Evolutionary conservation across 2,888 invertebrate genomes (phyloP).

Genomic region (Amphimallon solstitiale): DNA sequence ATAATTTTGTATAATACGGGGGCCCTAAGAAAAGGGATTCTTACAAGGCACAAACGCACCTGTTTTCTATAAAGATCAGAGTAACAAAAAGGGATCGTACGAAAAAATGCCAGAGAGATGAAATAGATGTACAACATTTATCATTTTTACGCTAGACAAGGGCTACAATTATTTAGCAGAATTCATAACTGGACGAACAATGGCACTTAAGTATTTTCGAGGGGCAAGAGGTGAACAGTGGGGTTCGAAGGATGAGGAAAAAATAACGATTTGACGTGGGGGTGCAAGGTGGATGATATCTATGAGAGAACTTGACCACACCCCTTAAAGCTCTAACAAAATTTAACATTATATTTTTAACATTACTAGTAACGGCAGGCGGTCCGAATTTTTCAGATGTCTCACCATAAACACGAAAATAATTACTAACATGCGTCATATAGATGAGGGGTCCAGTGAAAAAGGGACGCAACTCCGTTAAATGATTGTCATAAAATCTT

Average conservation of each 20-base stretch:
- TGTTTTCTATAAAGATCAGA: constrained; percentile 36
- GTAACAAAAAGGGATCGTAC: constrained; percentile 20
- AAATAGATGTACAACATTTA: constrained; percentile 44
- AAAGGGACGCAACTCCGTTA: constrained; percentile 24
- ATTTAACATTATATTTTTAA: constrained; percentile 54
- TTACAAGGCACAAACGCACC: constrained; percentile 35
- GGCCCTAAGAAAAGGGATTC: constrained; percentile 11
- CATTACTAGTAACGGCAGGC: constrained; percentile 55
- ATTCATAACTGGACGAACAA: constrained; percentile 51
- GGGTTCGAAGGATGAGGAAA: constrained; percentile 24
- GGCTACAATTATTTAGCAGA: constrained; percentile 53
- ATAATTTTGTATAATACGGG: constrained; percentile 16
- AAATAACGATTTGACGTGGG: constrained; percentile 44
- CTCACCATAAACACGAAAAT: constrained; percentile 38
- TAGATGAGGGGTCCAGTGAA: constrained; percentile 23
- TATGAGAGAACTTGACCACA: constrained; percentile 49
- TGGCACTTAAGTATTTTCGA: constrained; percentile 30
- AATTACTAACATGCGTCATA: constrained; percentile 32
- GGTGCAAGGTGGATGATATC: constrained; percentile 59
- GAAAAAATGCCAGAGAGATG: constrained; percentile 35
- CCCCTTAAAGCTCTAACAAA: constrained; percentile 51
- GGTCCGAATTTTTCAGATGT: constrained; percentile 43
- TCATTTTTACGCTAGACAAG: constrained; percentile 46
- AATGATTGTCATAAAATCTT: constrained; percentile 32
- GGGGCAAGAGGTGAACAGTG: constrained; percentile 24